phyloP scores from a whole-genome alignment of 1,140 invertebrate species.

The Pissodes strobi region DNA sequence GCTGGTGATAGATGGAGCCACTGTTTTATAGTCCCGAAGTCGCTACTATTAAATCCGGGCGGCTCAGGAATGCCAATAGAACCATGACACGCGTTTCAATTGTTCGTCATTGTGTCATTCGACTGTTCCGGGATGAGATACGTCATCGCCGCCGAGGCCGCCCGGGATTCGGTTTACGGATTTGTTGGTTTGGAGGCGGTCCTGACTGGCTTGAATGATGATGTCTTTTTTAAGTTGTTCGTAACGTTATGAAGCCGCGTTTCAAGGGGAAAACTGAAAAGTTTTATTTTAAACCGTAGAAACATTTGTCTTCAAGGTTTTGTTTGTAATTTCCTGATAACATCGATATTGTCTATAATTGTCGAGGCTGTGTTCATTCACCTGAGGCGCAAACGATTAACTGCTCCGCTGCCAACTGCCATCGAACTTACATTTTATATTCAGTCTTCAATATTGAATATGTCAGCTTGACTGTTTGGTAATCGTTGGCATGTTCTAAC shows the following conservation, averaged over 20 bases:
- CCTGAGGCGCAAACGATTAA: too few relatives aligned
- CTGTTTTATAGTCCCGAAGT: constrained; percentile 29
- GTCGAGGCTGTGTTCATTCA: too few relatives aligned
- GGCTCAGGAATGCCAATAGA: constrained; percentile 28
- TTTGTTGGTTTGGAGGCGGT: neutral
- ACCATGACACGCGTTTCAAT: constrained; percentile 30
- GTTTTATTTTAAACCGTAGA: too few relatives aligned
- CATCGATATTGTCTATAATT: too few relatives aligned
- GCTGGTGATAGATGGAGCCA: constrained; percentile 27
- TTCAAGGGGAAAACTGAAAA: too few relatives aligned
- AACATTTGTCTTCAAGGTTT: too few relatives aligned
- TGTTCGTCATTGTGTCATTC: constrained; percentile 30
- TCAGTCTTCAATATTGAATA: too few relatives aligned
- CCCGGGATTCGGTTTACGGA: neutral
- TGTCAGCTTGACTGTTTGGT: too few relatives aligned
- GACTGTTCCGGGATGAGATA: constrained; percentile 6
- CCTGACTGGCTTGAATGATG: neutral
- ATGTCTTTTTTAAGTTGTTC: neutral
- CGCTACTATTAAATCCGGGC: constrained; percentile 20
- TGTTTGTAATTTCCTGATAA: too few relatives aligned
- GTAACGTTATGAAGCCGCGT: too few relatives aligned
- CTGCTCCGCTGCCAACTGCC: too few relatives aligned
- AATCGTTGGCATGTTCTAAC: neutral
- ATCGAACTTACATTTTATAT: too few relatives aligned
- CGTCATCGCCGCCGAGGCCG: neutral